Evolutionary conservation across 1,140 invertebrate genomes (phyloP).

Genomic region (Lepidurus packardi): DNA sequence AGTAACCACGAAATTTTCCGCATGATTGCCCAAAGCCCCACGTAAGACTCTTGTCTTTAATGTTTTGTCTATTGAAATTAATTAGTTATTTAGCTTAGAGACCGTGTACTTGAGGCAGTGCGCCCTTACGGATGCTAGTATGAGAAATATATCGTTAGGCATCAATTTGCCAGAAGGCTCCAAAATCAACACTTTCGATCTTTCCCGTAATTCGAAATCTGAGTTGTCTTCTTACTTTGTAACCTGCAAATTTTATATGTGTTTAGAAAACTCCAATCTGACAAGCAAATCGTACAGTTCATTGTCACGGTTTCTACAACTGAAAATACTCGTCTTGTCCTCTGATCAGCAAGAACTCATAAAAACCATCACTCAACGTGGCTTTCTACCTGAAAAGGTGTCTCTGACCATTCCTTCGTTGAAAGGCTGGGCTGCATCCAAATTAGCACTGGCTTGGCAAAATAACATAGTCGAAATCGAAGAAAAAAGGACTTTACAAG

Average conservation of each 20-base stretch:
- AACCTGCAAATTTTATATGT: background rate
- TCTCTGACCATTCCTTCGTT: background rate
- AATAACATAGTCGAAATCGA: background rate
- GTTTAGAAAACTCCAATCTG: background rate
- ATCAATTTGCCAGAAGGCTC: background rate
- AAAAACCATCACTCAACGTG: background rate
- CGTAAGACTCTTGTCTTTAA: background rate
- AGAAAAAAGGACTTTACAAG: background rate
- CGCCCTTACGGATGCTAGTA: background rate
- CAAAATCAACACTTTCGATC: background rate
- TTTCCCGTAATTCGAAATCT: background rate
- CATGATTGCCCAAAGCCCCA: background rate
- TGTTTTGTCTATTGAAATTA: background rate
- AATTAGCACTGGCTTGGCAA: background rate
- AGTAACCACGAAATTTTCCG: background rate
- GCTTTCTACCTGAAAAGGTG: background rate
- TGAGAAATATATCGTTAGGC: constrained; percentile 3
- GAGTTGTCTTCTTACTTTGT: background rate
- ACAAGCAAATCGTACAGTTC: background rate
- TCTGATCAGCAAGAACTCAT: background rate
- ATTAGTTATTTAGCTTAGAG: background rate
- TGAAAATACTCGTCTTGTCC: background rate
- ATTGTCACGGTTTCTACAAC: background rate
- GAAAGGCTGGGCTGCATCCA: background rate
- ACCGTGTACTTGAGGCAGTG: background rate